phyloP scores from a whole-genome alignment of 2,113 vertebrate species.

The Heliornis fulica region DNA sequence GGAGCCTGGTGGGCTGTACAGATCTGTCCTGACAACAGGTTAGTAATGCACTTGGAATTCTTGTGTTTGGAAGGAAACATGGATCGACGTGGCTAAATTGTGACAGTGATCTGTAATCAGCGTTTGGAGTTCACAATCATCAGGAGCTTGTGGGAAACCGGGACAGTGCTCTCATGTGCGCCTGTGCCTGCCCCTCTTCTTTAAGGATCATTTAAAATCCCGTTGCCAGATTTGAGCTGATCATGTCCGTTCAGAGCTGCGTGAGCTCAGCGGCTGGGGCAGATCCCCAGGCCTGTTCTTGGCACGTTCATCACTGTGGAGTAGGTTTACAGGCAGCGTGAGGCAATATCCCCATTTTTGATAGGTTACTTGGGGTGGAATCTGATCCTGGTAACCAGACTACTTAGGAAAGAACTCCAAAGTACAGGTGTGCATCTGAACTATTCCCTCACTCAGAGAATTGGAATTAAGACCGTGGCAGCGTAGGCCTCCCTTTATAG shows the following conservation, averaged over 20 bases:
- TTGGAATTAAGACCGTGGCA: not conserved
- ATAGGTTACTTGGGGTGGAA: not conserved
- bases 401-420: not conserved
- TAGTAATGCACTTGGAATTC: not conserved
- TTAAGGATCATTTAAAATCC: not conserved
- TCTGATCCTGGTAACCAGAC: not conserved
- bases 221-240: not conserved
- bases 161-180: not conserved
- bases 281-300: not conserved
- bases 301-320: not conserved
- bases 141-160: not conserved
- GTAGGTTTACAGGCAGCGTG: not conserved
- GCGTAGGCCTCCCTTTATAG: fast-evolving
- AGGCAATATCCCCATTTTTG: not conserved
- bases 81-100: no score
- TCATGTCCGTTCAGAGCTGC: not conserved
- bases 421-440: not conserved
- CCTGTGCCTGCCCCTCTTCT: not conserved
- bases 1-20: not conserved
- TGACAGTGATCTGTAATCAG: no score
- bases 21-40: not conserved
- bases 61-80: not conserved
- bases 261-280: not conserved
- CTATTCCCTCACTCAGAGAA: not conserved
- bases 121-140: not conserved